Evolutionary conservation across 2,888 invertebrate species (phyloP).

Genomic region (Parelbella ahira): DNA sequence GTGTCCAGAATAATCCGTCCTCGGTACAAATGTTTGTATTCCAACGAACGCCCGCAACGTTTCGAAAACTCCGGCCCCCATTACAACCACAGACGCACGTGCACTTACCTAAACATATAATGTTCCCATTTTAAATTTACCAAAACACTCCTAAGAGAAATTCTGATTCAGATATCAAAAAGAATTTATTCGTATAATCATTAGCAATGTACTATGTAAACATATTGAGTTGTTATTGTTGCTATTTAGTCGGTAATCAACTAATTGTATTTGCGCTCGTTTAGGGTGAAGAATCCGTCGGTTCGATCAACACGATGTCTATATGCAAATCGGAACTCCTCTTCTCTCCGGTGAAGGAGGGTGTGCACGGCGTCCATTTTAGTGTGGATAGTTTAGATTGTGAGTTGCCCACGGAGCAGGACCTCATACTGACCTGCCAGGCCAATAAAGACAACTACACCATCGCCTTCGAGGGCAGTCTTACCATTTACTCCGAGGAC

Average conservation of each 20-base stretch:
- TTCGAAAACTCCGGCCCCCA: conserved; percentile 63
- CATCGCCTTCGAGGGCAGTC: conserved; percentile 95
- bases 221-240: too few species aligned
- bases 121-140: conserved; percentile 9
- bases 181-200: background rate
- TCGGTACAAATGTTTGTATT: conserved; percentile 69
- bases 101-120: conserved; percentile 11
- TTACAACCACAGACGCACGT: conserved; percentile 29
- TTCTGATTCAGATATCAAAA: conserved; percentile 1
- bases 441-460: conserved; percentile 97
- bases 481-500: conserved; percentile 91
- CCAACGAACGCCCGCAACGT: conserved; percentile 49
- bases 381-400: conserved; percentile 96
- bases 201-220: conserved; percentile 13
- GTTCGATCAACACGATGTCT: conserved; percentile 89
- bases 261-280: conserved; percentile 19
- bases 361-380: conserved; percentile 86
- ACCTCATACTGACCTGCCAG: conserved; percentile 94
- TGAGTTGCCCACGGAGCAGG: conserved; percentile 89
- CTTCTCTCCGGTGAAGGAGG: conserved; percentile 94
- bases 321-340: conserved; percentile 95
- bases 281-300: conserved; percentile 86
- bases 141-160: conserved; percentile 1
- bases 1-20: conserved; percentile 58
- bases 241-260: conserved; percentile 7